phyloP scores from a whole-genome alignment of 2,888 invertebrate genomes.

The Ctena decussata region DNA sequence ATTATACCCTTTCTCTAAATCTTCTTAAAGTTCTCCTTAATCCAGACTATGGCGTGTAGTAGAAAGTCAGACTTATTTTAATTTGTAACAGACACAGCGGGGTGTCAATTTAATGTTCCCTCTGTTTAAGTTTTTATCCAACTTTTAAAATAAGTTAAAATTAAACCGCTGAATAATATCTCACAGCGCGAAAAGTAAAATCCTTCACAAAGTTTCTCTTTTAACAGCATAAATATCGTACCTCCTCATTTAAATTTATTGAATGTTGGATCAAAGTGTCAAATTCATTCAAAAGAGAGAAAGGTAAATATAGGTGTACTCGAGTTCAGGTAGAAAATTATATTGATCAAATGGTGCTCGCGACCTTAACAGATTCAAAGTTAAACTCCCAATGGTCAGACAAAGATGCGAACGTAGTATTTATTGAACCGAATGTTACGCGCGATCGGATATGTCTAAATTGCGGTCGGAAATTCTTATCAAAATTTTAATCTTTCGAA shows the following conservation, averaged over 20 bases:
- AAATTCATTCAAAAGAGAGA: not conserved
- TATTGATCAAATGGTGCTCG: not conserved
- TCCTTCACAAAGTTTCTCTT: not conserved
- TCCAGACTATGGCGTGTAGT: not conserved
- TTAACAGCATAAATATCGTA: not conserved
- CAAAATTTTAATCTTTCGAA: not conserved
- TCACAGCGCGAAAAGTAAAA: not conserved
- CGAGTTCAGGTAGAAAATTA: not conserved
- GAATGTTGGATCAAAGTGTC: conserved; percentile 1
- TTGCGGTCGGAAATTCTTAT: not conserved
- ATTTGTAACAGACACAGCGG: not conserved
- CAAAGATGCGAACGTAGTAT: not conserved
- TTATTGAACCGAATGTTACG: not conserved
- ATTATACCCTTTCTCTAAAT: not conserved
- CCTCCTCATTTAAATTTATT: not conserved
- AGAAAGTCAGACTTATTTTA: not conserved
- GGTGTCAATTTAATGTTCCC: not conserved
- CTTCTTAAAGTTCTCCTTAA: not conserved
- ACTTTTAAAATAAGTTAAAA: conserved; percentile 1
- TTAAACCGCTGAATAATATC: not conserved
- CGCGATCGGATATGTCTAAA: not conserved
- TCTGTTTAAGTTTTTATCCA: not conserved
- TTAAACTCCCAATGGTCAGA: not conserved
- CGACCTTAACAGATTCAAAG: not conserved
- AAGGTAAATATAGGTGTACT: not conserved